Evolutionary conservation across 2,113 vertebrate genomes (phyloP).

Genomic region (Hippocampus zosterae): DNA sequence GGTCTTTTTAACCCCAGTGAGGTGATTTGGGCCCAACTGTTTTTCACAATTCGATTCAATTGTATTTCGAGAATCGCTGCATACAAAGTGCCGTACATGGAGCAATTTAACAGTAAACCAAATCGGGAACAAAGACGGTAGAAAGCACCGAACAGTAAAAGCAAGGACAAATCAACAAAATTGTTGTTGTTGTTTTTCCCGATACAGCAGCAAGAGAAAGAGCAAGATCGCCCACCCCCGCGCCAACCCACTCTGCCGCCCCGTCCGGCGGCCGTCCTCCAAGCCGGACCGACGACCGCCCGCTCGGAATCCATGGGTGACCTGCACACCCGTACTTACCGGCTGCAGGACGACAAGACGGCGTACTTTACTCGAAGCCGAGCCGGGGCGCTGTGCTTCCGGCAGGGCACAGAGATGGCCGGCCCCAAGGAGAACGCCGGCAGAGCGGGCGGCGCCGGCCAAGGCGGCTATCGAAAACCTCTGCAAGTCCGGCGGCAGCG

Average conservation of each 20-base stretch:
- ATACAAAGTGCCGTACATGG: no score
- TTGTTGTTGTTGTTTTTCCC: neutral
- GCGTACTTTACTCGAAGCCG: slow-evolving; percentile 89
- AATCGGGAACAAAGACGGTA: no score
- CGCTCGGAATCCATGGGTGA: slow-evolving; percentile 54
- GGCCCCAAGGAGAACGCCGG: slow-evolving; percentile 69
- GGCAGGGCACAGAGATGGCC: slow-evolving; percentile 83
- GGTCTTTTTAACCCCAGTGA: no score
- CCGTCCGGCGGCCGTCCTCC: slow-evolving; percentile 3
- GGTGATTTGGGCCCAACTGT: neutral
- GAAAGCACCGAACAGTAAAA: no score
- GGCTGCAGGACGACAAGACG: slow-evolving; percentile 78
- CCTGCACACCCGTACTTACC: slow-evolving; percentile 76
- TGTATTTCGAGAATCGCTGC: no score
- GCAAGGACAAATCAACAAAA: no score
- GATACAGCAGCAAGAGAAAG: slow-evolving; percentile 35
- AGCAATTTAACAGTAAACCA: no score
- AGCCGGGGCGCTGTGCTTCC: slow-evolving; percentile 89
- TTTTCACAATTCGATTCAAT: no score
- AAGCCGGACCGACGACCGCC: slow-evolving; percentile 13
- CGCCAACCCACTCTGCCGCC: slow-evolving; percentile 28
- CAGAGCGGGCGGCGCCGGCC: slow-evolving; percentile 40
- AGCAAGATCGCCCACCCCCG: slow-evolving; percentile 32
- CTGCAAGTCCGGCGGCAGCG: slow-evolving; percentile 49
- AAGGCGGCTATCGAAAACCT: slow-evolving; percentile 61